A percentile compares a stretch with the other conserved stretches of the same genome.
These are phyloP conservation scores for Corythornis cristatus DNA, from an alignment of 2,113 vertebrate species.

Conservation along the genomic window DNA sequence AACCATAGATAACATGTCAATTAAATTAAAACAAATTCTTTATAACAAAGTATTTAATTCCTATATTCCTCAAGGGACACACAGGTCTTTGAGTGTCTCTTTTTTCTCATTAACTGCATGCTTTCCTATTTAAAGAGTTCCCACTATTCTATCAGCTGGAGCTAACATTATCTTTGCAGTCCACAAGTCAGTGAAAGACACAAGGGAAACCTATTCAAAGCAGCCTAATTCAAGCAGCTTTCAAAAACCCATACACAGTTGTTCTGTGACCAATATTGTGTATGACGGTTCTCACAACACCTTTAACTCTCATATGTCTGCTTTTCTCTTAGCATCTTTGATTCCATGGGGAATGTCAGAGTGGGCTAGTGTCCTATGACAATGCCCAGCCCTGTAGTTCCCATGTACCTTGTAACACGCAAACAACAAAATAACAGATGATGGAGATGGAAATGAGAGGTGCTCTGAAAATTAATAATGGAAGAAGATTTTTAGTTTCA, in stretches of 20 bases:
- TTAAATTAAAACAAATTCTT: conserved; percentile 5
- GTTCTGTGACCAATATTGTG: background rate
- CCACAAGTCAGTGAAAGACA: background rate
- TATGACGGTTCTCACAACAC: background rate
- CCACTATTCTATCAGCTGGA: background rate
- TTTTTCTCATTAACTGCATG: background rate
- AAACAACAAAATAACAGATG: background rate
- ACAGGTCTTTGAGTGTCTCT: background rate
- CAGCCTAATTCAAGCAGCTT: too few relatives aligned
- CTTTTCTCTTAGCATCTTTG: background rate
- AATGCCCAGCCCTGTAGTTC: background rate
- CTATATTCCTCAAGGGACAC: background rate
- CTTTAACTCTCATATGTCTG: background rate
- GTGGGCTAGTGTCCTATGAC: background rate
- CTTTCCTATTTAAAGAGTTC: background rate
- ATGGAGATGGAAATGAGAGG: background rate
- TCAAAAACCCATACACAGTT: background rate
- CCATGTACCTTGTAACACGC: background rate
- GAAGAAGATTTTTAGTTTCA: background rate
- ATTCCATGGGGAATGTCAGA: background rate
- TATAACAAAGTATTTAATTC: background rate
- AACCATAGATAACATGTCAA: background rate
- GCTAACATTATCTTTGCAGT: background rate
- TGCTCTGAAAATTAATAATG: background rate
- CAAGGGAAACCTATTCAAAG: background rate